phyloP scores from a whole-genome alignment of 2,888 invertebrate genomes.

The Ischnus inquisitorius region DNA sequence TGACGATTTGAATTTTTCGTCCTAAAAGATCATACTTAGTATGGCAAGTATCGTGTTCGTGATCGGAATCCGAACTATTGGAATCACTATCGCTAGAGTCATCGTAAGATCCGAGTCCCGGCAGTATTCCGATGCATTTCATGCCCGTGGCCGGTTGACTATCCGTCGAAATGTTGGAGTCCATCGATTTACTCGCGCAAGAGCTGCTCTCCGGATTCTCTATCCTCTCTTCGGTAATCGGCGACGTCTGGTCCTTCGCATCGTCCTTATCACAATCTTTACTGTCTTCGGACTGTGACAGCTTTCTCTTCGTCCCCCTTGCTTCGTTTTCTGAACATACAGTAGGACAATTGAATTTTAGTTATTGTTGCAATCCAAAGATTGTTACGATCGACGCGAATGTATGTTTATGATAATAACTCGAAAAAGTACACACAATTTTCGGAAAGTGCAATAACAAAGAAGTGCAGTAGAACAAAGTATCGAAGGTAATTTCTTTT shows the following conservation, averaged over 20 bases:
- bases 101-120: slow-evolving; percentile 93
- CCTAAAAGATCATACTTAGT: slow-evolving; percentile 85
- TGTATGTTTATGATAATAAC: too few species aligned
- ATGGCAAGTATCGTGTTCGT: slow-evolving; percentile 81
- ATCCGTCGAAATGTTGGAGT: slow-evolving; percentile 66
- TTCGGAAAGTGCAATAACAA: too few species aligned
- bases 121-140: slow-evolving; percentile 92
- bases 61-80: slow-evolving; percentile 90
- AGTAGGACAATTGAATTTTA: background rate
- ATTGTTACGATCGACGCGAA: too few species aligned
- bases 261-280: slow-evolving; percentile 81
- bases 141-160: slow-evolving; percentile 80
- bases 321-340: slow-evolving; percentile 72
- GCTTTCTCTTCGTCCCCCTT: slow-evolving; percentile 71
- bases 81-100: slow-evolving; percentile 90
- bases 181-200: slow-evolving; percentile 56
- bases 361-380: background rate
- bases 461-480: too few species aligned
- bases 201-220: slow-evolving; percentile 63
- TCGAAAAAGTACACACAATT: too few species aligned
- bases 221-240: slow-evolving; percentile 79
- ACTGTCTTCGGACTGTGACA: slow-evolving; percentile 67
- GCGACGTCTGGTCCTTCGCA: slow-evolving; percentile 77
- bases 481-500: too few species aligned
- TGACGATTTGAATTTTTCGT: slow-evolving; percentile 79